A percentile compares a stretch with the other conserved stretches of the same genome.
phyloP scores from a whole-genome alignment of 2,888 invertebrate genomes.

The Nomada ferruginata region DNA sequence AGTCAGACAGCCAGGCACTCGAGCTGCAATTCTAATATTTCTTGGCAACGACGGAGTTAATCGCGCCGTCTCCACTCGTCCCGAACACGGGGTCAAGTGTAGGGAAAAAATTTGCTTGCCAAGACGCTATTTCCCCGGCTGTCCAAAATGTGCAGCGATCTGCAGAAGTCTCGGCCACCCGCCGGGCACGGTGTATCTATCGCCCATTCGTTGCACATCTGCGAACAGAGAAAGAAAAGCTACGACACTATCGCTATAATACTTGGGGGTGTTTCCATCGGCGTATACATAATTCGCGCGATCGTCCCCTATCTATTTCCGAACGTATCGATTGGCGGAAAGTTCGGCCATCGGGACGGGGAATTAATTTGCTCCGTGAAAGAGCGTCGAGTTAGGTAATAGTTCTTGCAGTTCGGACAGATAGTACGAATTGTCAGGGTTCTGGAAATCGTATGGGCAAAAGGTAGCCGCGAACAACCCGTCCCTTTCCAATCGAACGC shows the following conservation, averaged over 20 bases:
- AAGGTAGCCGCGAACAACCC: background rate
- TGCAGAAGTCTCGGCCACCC: slow-evolving; percentile 87
- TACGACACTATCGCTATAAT: background rate
- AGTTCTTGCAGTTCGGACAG: too few relatives aligned
- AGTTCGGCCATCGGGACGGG: background rate
- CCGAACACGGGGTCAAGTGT: slow-evolving; percentile 17
- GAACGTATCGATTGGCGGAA: background rate
- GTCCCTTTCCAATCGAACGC: slow-evolving; percentile 21
- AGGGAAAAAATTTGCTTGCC: slow-evolving; percentile 74
- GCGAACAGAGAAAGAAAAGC: slow-evolving; percentile 48
- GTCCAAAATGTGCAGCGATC: slow-evolving; percentile 88
- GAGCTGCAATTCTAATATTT: slow-evolving; percentile 17
- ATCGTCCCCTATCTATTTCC: background rate
- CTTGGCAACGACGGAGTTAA: slow-evolving; percentile 45
- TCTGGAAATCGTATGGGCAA: slow-evolving; percentile 14
- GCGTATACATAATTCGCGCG: too few relatives aligned
- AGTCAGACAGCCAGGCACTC: background rate
- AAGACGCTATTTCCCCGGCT: slow-evolving; percentile 87
- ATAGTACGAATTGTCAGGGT: background rate
- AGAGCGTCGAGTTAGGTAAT: too few relatives aligned
- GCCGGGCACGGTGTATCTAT: slow-evolving; percentile 87
- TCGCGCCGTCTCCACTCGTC: slow-evolving; percentile 23
- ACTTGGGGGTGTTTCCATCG: background rate
- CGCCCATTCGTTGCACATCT: slow-evolving; percentile 87
- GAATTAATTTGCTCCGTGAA: too few relatives aligned